These are phyloP conservation scores for Orientallactaga bullata DNA, from an alignment of 2,113 vertebrate genomes.

Conservation along the genomic window DNA sequence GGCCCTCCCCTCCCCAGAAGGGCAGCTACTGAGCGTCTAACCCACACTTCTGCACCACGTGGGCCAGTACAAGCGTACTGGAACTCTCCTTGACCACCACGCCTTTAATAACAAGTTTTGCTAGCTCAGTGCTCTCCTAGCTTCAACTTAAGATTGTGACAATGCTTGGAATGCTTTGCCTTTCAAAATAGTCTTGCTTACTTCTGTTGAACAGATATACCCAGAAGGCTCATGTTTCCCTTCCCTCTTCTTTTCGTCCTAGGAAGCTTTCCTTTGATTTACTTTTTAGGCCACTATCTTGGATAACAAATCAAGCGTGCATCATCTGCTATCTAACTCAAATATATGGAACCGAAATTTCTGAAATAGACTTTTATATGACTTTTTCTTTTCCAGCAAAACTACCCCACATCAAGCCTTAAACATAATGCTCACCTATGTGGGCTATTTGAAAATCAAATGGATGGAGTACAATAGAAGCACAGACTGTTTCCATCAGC, in stretches of 20 bases:
- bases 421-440: constrained; percentile 51
- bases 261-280: constrained; percentile 69
- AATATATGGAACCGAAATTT: constrained; percentile 59
- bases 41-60: too few relatives aligned
- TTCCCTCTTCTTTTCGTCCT: constrained; percentile 28
- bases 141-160: constrained; percentile 41
- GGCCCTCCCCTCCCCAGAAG: too few relatives aligned
- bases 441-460: constrained; percentile 65
- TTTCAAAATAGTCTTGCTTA: constrained; percentile 59
- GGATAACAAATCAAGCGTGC: constrained; percentile 79
- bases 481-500: constrained; percentile 44
- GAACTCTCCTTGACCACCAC: not conserved
- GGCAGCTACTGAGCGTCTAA: too few relatives aligned
- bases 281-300: constrained; percentile 53
- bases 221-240: constrained; percentile 15
- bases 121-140: not conserved
- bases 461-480: constrained; percentile 35
- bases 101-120: constrained; percentile 1
- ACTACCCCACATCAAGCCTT: constrained; percentile 22
- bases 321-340: constrained; percentile 62
- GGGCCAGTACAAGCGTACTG: too few relatives aligned
- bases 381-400: constrained; percentile 62
- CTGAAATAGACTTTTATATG: constrained; percentile 64
- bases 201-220: constrained; percentile 45
- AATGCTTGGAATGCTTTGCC: not conserved